Conservation (phyloP, 2,113 vertebrate genomes). For the Austrofundulus limnaeus region DNA sequence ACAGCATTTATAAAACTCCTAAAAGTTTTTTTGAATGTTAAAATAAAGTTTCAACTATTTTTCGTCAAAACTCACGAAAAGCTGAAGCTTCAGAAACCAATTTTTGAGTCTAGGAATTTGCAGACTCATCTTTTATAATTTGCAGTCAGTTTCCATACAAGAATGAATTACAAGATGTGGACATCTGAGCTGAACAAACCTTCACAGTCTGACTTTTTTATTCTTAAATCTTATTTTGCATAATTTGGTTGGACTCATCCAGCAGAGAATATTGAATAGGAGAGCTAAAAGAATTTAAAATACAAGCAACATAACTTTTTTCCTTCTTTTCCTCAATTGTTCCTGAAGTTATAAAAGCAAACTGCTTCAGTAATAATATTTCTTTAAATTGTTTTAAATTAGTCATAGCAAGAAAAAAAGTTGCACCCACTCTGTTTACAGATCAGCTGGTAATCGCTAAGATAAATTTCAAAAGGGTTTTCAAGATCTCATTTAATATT, state of each 20-base stretch:
- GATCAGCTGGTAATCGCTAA: neutral
- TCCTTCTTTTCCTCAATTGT: neutral
- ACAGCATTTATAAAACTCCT: neutral
- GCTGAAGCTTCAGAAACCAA: slow-evolving; percentile 43
- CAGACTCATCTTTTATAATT: slow-evolving; percentile 35
- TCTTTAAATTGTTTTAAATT: no score
- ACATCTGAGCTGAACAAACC: slow-evolving; percentile 28
- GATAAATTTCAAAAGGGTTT: neutral
- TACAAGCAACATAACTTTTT: neutral
- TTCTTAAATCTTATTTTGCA: slow-evolving; percentile 35
- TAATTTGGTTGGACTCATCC: slow-evolving; percentile 38
- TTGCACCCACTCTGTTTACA: neutral
- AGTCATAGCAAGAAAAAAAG: neutral
- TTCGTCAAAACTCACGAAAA: slow-evolving; percentile 8
- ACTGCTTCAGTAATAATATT: neutral
- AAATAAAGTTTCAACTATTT: no score
- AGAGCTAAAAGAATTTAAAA: slow-evolving; percentile 9
- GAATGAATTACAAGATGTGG: slow-evolving; percentile 47
- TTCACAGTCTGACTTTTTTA: slow-evolving; percentile 40
- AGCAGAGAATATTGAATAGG: slow-evolving; percentile 3
- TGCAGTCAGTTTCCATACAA: slow-evolving; percentile 68
- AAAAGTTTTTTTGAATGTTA: no score
- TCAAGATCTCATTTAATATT: neutral
- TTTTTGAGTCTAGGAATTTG: slow-evolving; percentile 36
- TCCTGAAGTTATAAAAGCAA: neutral